phyloP scores from a whole-genome alignment of 1,140 invertebrate species.

The Maconellicoccus hirsutus region DNA sequence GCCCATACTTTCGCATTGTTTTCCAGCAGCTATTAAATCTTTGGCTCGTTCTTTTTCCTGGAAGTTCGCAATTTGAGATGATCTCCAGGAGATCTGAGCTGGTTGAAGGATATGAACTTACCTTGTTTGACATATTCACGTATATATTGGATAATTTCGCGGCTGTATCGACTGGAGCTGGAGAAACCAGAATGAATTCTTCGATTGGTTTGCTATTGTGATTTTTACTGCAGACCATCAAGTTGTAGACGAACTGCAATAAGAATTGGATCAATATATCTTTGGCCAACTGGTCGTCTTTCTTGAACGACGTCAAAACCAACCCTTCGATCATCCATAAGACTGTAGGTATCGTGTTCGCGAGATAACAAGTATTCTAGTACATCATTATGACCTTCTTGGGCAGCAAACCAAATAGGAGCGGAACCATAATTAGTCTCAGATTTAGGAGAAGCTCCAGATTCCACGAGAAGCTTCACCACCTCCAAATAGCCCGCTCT shows the following conservation, averaged over 20 bases:
- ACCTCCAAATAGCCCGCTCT: slow-evolving; percentile 90
- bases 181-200: slow-evolving; percentile 91
- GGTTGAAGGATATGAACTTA: too few species aligned
- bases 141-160: slow-evolving; percentile 93
- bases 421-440: slow-evolving; percentile 88
- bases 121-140: slow-evolving; percentile 72
- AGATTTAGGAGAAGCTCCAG: slow-evolving; percentile 84
- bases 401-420: slow-evolving; percentile 93
- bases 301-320: slow-evolving; percentile 80
- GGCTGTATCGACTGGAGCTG: slow-evolving; percentile 94
- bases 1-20: slow-evolving; percentile 94
- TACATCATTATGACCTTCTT: slow-evolving; percentile 90
- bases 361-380: slow-evolving; percentile 92
- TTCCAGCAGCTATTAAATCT: slow-evolving; percentile 85
- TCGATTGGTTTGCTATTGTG: slow-evolving; percentile 92
- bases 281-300: slow-evolving; percentile 26
- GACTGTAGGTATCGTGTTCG: slow-evolving; percentile 88
- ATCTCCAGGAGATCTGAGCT: too few species aligned
- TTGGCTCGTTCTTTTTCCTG: slow-evolving; percentile 94
- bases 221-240: slow-evolving; percentile 97
- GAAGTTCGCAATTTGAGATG: too few species aligned
- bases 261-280: too few species aligned
- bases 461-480: slow-evolving; percentile 87
- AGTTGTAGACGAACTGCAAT: slow-evolving; percentile 86
- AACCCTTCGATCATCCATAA: slow-evolving; percentile 93